Percentiles rank a stretch among this genome's conserved stretches.
phyloP scores from a whole-genome alignment of 2,888 invertebrate species.

The Catonia carolina region DNA sequence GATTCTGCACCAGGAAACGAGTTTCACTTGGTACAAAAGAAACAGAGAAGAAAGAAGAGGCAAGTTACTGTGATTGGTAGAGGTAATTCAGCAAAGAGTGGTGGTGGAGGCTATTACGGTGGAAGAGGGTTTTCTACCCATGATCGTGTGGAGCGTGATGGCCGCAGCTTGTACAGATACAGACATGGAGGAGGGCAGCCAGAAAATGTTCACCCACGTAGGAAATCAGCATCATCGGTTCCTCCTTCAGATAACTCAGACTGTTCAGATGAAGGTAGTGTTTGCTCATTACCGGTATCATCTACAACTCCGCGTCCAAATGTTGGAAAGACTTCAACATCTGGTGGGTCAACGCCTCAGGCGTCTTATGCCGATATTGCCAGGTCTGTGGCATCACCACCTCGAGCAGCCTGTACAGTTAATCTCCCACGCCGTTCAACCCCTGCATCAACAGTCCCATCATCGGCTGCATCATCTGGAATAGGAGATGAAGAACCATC shows the following conservation, averaged over 20 bases:
- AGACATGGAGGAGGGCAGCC: not conserved
- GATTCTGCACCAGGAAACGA: slow-evolving; percentile 30
- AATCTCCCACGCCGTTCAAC: slow-evolving; percentile 3
- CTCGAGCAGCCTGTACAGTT: slow-evolving; percentile 19
- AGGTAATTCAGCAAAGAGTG: slow-evolving; percentile 25
- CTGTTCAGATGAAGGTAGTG: slow-evolving; percentile 70
- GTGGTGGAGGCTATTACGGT: slow-evolving; percentile 24
- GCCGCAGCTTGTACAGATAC: slow-evolving; percentile 16
- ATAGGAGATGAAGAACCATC: slow-evolving; percentile 27
- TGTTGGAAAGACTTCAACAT: slow-evolving; percentile 36
- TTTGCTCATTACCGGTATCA: slow-evolving; percentile 69
- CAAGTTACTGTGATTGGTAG: slow-evolving; percentile 12
- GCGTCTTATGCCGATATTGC: slow-evolving; percentile 81
- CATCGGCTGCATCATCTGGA: slow-evolving; percentile 4
- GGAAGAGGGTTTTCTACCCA: slow-evolving; percentile 16
- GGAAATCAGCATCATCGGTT: slow-evolving; percentile 68
- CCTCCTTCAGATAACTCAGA: slow-evolving; percentile 77
- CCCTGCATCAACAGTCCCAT: slow-evolving; percentile 10
- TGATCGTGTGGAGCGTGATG: slow-evolving; percentile 19
- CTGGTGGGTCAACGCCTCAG: slow-evolving; percentile 44
- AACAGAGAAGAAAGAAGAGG: slow-evolving; percentile 34
- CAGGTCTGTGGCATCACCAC: slow-evolving; percentile 41
- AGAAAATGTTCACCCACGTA: slow-evolving; percentile 37
- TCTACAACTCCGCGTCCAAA: slow-evolving; percentile 30
- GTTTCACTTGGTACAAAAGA: slow-evolving; percentile 39